Conservation (phyloP, 2,888 invertebrate species). For the Coenonympha arcania region DNA sequence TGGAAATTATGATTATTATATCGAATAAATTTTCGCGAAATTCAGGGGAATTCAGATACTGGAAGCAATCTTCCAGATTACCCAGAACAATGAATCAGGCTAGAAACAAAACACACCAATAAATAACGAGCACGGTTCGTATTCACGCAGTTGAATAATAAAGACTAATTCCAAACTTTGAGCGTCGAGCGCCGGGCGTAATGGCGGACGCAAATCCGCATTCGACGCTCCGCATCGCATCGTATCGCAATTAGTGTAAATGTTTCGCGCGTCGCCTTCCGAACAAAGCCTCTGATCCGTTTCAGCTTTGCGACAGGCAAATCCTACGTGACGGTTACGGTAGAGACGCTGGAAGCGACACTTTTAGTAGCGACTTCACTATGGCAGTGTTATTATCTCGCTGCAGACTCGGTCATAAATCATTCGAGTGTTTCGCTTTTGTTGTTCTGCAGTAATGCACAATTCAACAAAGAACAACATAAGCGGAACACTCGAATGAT, state of each 20-base stretch:
- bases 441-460: no score
- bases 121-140: slow-evolving; percentile 14
- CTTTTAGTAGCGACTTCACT: slow-evolving; percentile 26
- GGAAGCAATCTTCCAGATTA: slow-evolving; percentile 6
- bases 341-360: slow-evolving; percentile 23
- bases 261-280: slow-evolving; percentile 48
- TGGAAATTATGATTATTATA: no score
- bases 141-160: slow-evolving; percentile 26
- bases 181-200: no score
- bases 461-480: no score
- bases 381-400: no score
- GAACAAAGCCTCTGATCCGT: slow-evolving; percentile 63
- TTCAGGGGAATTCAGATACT: neutral
- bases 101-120: slow-evolving; percentile 4
- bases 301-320: slow-evolving; percentile 62
- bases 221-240: slow-evolving; percentile 42
- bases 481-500: no score
- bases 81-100: slow-evolving; percentile 1
- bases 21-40: neutral
- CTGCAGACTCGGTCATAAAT: no score
- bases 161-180: slow-evolving; percentile 26
- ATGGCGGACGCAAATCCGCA: slow-evolving; percentile 34
- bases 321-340: slow-evolving; percentile 43
- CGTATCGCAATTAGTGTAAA: slow-evolving; percentile 68
- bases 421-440: no score